These are phyloP conservation scores for Mycalesis mineus DNA, from an alignment of 2,888 invertebrate genomes.

Conservation along the genomic window DNA sequence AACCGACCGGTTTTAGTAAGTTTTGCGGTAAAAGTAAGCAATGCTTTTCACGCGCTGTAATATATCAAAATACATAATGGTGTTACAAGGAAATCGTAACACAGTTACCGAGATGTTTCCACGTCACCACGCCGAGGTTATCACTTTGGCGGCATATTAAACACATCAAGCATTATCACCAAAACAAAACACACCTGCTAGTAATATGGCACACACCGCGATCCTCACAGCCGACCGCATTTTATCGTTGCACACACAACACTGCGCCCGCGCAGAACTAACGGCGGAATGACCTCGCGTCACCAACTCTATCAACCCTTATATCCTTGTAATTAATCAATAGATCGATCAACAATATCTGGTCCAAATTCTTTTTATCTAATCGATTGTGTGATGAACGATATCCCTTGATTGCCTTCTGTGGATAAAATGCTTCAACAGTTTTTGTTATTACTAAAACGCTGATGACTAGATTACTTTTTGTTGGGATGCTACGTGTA, in stretches of 20 bases:
- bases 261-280: conserved; percentile 26
- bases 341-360: conserved; percentile 21
- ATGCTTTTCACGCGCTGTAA: conserved; percentile 5
- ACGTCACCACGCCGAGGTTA: neutral
- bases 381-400: conserved; percentile 15
- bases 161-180: neutral
- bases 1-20: conserved; percentile 11
- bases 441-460: conserved; percentile 6
- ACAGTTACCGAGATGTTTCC: too few species aligned
- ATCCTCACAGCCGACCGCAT: conserved; percentile 30
- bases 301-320: conserved; percentile 21
- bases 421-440: neutral
- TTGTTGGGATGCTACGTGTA: neutral
- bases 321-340: conserved; percentile 32
- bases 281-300: conserved; percentile 14
- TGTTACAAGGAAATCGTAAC: too few species aligned
- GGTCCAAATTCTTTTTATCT: conserved; percentile 16
- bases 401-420: conserved; percentile 7
- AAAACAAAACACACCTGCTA: conserved; percentile 30
- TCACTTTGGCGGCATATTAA: neutral
- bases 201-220: conserved; percentile 24
- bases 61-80: neutral
- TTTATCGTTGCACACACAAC: conserved; percentile 16
- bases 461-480: conserved; percentile 2
- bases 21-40: conserved; percentile 6